Conservation (phyloP, 2,888 invertebrate genomes). For the Cetonia aurata region DNA sequence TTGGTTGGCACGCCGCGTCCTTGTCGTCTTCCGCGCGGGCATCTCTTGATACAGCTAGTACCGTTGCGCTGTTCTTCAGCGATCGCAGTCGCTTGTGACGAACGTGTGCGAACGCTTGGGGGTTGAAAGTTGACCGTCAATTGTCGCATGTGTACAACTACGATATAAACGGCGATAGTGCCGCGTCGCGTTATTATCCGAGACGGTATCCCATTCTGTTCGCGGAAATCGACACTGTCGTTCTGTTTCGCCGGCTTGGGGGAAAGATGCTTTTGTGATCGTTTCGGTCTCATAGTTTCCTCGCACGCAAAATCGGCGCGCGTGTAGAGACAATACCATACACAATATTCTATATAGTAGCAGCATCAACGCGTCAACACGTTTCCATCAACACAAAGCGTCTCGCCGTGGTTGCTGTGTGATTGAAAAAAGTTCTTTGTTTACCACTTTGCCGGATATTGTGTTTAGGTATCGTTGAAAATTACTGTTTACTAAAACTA, state of each 20-base stretch:
- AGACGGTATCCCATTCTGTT: too few relatives aligned
- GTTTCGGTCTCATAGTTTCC: slow-evolving; percentile 46
- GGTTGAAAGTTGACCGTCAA: slow-evolving; percentile 47
- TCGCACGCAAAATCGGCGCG: neutral
- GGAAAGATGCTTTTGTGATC: slow-evolving; percentile 55
- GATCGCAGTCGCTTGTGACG: slow-evolving; percentile 46
- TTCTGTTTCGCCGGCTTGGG: neutral
- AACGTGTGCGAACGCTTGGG: slow-evolving; percentile 37
- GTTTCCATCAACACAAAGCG: slow-evolving; percentile 13
- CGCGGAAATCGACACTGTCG: too few relatives aligned
- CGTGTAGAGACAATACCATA: slow-evolving; percentile 8
- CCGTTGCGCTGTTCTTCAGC: slow-evolving; percentile 35
- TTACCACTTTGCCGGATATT: slow-evolving; percentile 33
- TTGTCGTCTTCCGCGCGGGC: slow-evolving; percentile 14
- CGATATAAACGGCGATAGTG: slow-evolving; percentile 24
- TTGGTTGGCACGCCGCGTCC: slow-evolving; percentile 47
- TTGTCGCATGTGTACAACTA: slow-evolving; percentile 47
- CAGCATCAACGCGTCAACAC: slow-evolving; percentile 17
- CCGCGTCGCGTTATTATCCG: slow-evolving; percentile 24
- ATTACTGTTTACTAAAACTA: slow-evolving; percentile 18
- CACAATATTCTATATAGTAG: slow-evolving; percentile 5
- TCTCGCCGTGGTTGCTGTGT: slow-evolving; percentile 1
- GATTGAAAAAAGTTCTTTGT: slow-evolving; percentile 33
- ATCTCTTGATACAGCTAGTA: slow-evolving; percentile 3
- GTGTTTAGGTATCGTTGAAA: slow-evolving; percentile 35